Evolutionary conservation across 2,888 invertebrate genomes (phyloP), one percentile per base, ranked within the genome.

Genomic region (Rhingia campestris): DNA sequence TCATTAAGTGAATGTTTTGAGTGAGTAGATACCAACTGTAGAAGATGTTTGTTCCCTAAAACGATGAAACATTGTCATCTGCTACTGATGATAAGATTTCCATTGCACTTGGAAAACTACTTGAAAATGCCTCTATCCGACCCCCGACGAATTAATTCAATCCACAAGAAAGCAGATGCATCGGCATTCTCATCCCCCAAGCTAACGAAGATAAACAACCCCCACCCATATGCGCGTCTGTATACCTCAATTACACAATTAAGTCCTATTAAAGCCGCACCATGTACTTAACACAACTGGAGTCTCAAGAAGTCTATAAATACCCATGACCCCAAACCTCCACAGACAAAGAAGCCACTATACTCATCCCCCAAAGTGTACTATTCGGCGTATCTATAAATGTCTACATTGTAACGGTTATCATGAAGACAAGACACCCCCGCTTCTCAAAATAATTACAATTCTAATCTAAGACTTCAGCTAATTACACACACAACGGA

Each of bases 301-400:
- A 7, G 22, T 22, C 22, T 22, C 22, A 41, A 58, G 58, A 22
- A 61, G 14, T 73, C 79, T 58, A 63, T 77, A 73, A 69, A 82
- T 82, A 77, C 49, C 72, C 77, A 73, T 41, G 73, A 82, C 81
- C 81, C 81, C 77, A 81, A 81, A 47, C 54, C 54, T 54, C 76
- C 70, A 64, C 49, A 75, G 51, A 30, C 51, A 54, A 22, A 22
- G 4, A 53, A 32, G 33, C 4, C 54, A 53, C 12, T 22, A 22
- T 22, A 22, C 22, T 22, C 67, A 51, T 41, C 70, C 70, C 70
- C 66, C 63, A 69, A 75, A 64, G 51, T 41, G 7, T 41, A 12
- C 7, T 53, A 22, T 22, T 22, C 22, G 22, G 22, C 22, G 51
- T 37, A 41, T 33, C 53, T 39, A n/a, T 6, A 69, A 51, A n/a